Conservation (phyloP, 2,797 vertebrate species). For the Spatula versicolor region DNA sequence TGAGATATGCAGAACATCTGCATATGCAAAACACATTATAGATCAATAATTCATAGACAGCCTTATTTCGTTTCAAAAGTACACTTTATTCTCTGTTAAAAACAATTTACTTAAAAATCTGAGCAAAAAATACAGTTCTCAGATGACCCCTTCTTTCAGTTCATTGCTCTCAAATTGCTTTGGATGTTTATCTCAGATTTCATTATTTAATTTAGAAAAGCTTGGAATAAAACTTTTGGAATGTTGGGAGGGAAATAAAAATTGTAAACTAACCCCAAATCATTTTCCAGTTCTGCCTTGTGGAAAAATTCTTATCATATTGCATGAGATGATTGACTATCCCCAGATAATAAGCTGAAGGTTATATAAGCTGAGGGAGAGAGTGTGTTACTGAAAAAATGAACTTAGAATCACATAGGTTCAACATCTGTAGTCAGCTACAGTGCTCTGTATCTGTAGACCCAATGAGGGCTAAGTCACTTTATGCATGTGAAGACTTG, state of each 20-base stretch:
- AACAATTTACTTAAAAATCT: not conserved
- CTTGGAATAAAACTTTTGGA: not conserved
- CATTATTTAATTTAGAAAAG: not conserved
- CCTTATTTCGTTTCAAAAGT: not conserved
- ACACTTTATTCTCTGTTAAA: not conserved
- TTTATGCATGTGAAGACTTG: not conserved
- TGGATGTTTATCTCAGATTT: not conserved
- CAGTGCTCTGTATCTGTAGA: not conserved
- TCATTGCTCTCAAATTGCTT: not conserved
- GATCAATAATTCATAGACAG: not conserved
- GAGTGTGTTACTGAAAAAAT: not conserved
- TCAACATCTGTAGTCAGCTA: not conserved
- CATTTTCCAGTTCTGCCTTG: not conserved
- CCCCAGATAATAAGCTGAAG: not conserved
- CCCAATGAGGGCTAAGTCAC: not conserved
- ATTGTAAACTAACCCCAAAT: not conserved
- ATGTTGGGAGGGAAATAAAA: not conserved
- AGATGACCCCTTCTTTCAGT: not conserved
- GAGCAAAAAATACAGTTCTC: not conserved
- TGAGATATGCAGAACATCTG: not conserved
- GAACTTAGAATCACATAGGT: not conserved
- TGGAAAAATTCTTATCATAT: not conserved
- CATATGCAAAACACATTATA: not conserved
- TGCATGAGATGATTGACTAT: not conserved
- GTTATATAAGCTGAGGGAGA: not conserved